These are phyloP conservation scores for Crotalus helleri DNA, from an alignment of 2,113 vertebrate genomes.

Conservation along the genomic window DNA sequence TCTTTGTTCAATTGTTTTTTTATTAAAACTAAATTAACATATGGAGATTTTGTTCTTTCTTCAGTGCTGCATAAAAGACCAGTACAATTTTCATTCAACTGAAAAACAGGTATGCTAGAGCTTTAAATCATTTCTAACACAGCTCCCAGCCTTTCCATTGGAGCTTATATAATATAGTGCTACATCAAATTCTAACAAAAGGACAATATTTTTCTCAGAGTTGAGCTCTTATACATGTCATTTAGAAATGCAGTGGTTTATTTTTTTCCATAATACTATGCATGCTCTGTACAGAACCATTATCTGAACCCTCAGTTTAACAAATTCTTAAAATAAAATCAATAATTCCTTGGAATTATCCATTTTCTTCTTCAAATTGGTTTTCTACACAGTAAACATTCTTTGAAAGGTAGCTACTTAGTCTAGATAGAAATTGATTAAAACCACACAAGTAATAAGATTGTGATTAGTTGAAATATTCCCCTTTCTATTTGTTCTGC, in stretches of 20 bases:
- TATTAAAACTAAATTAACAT: background rate
- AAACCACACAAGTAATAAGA: conserved; percentile 10
- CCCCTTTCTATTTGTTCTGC: background rate
- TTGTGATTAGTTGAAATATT: conserved; percentile 1
- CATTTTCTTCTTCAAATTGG: background rate
- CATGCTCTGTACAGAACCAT: background rate
- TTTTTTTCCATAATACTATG: background rate
- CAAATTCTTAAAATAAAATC: background rate
- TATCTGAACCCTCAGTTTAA: background rate
- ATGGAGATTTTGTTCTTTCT: background rate
- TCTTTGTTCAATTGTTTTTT: background rate
- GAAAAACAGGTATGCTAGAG: background rate
- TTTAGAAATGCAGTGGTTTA: background rate
- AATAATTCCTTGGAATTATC: background rate
- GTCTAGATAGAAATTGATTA: background rate
- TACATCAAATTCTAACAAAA: background rate
- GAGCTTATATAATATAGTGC: background rate
- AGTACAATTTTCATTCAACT: background rate
- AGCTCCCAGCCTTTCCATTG: background rate
- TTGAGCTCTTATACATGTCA: background rate
- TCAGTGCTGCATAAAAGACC: background rate
- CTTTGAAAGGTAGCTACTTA: background rate
- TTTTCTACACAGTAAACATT: background rate
- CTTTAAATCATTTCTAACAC: background rate
- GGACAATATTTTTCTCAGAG: background rate